Evolutionary conservation across 2,797 vertebrate species (phyloP), one percentile per base, ranked within the genome.

Genomic region (Gobionotothen gibberifrons): DNA sequence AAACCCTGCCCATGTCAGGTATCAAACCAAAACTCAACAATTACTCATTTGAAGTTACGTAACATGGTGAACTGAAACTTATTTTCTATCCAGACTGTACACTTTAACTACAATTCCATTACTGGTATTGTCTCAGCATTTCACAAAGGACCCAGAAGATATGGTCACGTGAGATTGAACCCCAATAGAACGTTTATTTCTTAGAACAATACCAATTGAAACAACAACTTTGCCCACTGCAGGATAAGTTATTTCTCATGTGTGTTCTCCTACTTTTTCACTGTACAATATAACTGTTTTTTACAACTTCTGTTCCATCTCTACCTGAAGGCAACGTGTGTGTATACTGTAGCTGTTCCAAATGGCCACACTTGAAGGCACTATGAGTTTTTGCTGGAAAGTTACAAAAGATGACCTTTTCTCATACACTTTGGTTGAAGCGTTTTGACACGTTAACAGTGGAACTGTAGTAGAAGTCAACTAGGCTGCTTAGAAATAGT

Each of bases 131-230:
- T 58, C 32, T 61, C 36, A 39, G 48, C 16, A 47, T 39, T 74
- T 77, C 12, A 71, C 26, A 67, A 46, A 17, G 9, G 15, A 64
- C 54, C 52, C 26, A 39, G 54, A 67, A 17, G 51, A 22, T 32
- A 9, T 0, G 2, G n/a, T 55, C 36, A 26, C 6, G 63, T 46
- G 7, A 12, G 17, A 44, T 3, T 46, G 3, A 57, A 58, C 13
- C 7, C 22, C 60, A 43, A 11, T 7, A 14, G 2, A 8, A 39
- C 19, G 16, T 7, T 44, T 21, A 13, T 36, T 55, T 59, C 10
- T 55, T 14, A 36, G 16, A 17, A 13, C 7, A 0, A n/a, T n/a
- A 52, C 4, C 6, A 46, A 13, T 11, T 52, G 7, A 57, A 36
- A 32, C 19, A 32, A 39, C 3, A 42, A 15, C 19, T 22, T 53